Base-by-base conservation (phyloP, 2,888 invertebrate species). In the Orthosia gothica region DNA sequence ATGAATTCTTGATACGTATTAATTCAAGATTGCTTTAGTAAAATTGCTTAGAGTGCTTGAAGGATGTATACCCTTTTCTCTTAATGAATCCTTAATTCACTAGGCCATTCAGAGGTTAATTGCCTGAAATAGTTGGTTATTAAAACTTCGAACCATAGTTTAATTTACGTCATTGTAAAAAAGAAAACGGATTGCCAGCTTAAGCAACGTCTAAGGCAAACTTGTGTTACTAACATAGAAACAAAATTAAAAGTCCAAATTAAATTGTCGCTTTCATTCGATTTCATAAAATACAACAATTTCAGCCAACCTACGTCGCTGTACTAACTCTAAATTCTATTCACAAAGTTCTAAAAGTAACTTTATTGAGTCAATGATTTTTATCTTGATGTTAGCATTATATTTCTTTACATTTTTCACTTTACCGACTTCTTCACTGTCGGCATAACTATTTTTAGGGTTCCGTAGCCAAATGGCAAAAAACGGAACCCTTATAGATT, bases 291-390 rank as follows among this genome's bases (percentile, higher is more conserved):
- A 58, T 23, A 32, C 32, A 72, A 54, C 23, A 20, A 26, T 54
- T n/a, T 49, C 52, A 13, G 12, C n/a, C 18, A 79, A 52, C 5
- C 23, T 52, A 23, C 55, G 18, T 5, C 12, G 54, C 23, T 52
- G 11, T 67, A 61, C 57, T 47, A 52, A 69, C 81, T 81, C 59
- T 62, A 74, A 71, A 82, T 67, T 80, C 40, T 54, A 70, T 66
- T 71, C 55, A 15, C 54, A 16, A 66, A 58, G 52, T 67, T 67
- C 63, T 69, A 23, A 82, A 76, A 65, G 65, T 64, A 55, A 72
- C 16, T 78, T 77, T 78, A 82, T 72, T 66, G 57, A 67, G 79
- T 72, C 71, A 82, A 85, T 71, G 59, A 72, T 72, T 70, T 70
- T 52, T 69, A 74, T 58, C 66, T 70, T 70, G 57, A 81, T 64